Evolutionary conservation across 1,140 invertebrate genomes (phyloP).

Genomic region (Cotesia glomerata): DNA sequence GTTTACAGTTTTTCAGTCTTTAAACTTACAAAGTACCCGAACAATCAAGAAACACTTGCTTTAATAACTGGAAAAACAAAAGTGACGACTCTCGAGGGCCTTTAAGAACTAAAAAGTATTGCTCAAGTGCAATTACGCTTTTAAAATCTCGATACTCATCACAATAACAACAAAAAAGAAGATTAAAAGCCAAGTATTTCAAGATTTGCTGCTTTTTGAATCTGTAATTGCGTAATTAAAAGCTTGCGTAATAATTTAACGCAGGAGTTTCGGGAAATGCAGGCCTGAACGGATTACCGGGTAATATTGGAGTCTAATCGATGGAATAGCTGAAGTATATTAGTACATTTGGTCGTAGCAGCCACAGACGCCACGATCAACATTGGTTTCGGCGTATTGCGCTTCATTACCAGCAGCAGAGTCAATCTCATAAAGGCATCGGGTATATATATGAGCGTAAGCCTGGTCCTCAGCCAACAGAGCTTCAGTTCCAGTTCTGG

Average conservation of each 20-base stretch:
- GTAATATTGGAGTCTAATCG: constrained; percentile 21
- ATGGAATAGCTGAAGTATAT: not conserved
- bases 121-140: no score
- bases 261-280: not conserved
- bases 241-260: no score
- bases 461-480: not conserved
- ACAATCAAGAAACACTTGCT: not conserved
- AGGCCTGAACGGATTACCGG: not conserved
- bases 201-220: no score
- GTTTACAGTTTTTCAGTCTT: not conserved
- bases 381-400: constrained; percentile 33
- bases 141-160: no score
- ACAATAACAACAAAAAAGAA: no score
- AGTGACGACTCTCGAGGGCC: no score
- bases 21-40: not conserved
- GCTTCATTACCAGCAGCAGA: constrained; percentile 49
- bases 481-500: not conserved
- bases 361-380: constrained; percentile 36
- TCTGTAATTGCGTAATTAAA: no score
- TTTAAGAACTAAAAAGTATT: no score
- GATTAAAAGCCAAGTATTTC: no score
- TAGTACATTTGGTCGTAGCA: not conserved
- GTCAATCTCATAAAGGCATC: constrained; percentile 42
- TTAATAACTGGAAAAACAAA: not conserved
- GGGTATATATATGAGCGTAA: constrained; percentile 1